Evolutionary conservation across 2,888 invertebrate species (phyloP), one percentile per base, ranked within the genome.

Genomic region (Nemotelus pantherinus): DNA sequence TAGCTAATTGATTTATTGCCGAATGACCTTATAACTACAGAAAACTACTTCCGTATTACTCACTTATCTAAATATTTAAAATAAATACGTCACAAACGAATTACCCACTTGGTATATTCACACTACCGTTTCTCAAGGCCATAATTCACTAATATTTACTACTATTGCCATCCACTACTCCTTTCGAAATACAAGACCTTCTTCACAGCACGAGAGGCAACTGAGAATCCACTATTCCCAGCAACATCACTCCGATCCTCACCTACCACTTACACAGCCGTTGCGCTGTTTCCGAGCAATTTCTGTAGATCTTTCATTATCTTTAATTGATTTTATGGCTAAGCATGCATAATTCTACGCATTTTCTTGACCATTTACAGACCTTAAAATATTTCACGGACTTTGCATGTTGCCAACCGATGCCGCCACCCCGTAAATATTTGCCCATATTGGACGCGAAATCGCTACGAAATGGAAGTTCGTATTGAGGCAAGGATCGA

Each of bases 331-430:
- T 74, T 74, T 74, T 74, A 74, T 43, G 63, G 74, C 41, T 48
- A 41, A 50, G 74, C 74, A 60, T 74, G 74, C 74, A 74, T 74
- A 74, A 74, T 74, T 74, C 74, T 60, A 74, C 74, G 74, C 74
- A 74, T 74, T 60, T 74, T 60, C 74, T 60, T 74, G 39, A 10
- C 74, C 60, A 60, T 74, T 74, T 63, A 44, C 60, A 60, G 74
- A 74, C 60, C 48, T 71, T 57, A 72, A 72, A 72, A 72, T 72
- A 72, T 74, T 74, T 74, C 60, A 74, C 63, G 74, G 63, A 63
- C 60, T 50, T 74, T 63, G 63, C 10, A 74, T 4, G 74, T 43
- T 43, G 60, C 25, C 25, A 57, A 10, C 6, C 60, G 63, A 60
- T 47, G 74, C 74, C 74, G 74, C 74, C 74, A 63, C 74, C 63